Percentiles rank a stretch among this genome's conserved stretches.
These are phyloP conservation scores for Sebastes variabilis DNA, from an alignment of 2,797 vertebrate genomes.

Conservation along the genomic window DNA sequence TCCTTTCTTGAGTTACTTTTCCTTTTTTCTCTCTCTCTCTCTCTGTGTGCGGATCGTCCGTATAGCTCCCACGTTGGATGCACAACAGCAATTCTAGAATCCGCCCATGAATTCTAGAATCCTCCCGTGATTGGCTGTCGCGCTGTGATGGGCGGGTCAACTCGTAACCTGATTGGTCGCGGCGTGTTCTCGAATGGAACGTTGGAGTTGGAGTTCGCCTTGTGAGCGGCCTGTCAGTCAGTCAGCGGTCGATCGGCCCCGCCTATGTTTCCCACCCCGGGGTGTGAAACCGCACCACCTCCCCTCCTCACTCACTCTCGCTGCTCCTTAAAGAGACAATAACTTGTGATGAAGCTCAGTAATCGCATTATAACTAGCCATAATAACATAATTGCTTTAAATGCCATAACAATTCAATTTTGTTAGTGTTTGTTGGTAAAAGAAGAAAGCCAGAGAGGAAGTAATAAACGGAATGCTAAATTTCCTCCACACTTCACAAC, in stretches of 20 bases:
- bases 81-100: constrained; percentile 68
- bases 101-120: constrained; percentile 39
- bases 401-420: constrained; percentile 29
- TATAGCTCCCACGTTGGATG: constrained; percentile 87
- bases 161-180: constrained; percentile 66
- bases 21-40: constrained; percentile 47
- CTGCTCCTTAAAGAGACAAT: constrained; percentile 80
- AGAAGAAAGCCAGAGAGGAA: not conserved
- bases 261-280: constrained; percentile 88
- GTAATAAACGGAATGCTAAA: not conserved
- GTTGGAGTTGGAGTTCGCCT: constrained; percentile 47
- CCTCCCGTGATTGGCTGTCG: constrained; percentile 66
- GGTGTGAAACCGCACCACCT: constrained; percentile 88
- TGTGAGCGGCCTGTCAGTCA: constrained; percentile 77
- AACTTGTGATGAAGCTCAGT: constrained; percentile 54
- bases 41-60: constrained; percentile 33
- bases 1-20: constrained; percentile 74
- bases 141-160: constrained; percentile 30
- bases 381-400: constrained; percentile 71
- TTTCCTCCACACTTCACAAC: not conserved
- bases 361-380: constrained; percentile 79
- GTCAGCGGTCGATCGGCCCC: constrained; percentile 73
- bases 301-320: constrained; percentile 71
- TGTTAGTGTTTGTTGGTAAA: constrained; percentile 27
- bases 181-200: constrained; percentile 14